Evolutionary conservation across 2,888 invertebrate genomes (phyloP).

Genomic region (Cerceris rybyensis): DNA sequence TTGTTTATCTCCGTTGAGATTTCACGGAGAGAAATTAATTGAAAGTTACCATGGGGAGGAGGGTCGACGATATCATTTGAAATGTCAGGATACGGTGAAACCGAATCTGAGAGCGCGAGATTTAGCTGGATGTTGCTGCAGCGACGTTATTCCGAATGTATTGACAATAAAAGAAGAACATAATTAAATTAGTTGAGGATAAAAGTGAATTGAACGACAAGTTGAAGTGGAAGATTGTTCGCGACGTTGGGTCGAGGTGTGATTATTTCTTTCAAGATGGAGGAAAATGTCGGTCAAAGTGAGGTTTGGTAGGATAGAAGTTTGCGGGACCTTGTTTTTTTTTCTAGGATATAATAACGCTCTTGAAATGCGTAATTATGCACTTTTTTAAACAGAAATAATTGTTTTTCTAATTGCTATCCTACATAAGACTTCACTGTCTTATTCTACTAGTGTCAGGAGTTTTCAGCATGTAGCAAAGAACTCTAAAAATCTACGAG

Average conservation of each 20-base stretch:
- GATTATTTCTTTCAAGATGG: neutral
- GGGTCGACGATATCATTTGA: neutral
- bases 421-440: too few relatives aligned
- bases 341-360: too few relatives aligned
- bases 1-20: conserved; percentile 30
- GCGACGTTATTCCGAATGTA: conserved; percentile 77
- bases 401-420: too few relatives aligned
- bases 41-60: neutral
- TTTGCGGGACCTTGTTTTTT: too few relatives aligned
- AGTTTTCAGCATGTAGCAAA: too few relatives aligned
- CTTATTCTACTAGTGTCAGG: too few relatives aligned
- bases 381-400: too few relatives aligned
- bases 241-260: neutral
- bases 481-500: too few relatives aligned
- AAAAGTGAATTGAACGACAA: conserved; percentile 13
- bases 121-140: conserved; percentile 34
- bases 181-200: conserved; percentile 61
- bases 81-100: neutral
- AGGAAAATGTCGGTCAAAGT: conserved; percentile 39
- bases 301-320: too few relatives aligned
- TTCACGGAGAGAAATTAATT: neutral
- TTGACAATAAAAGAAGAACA: conserved; percentile 75
- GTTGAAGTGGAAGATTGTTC: neutral
- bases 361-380: too few relatives aligned
- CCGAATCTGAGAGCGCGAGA: conserved; percentile 4